phyloP scores from a whole-genome alignment of 2,797 vertebrate species.

The Bradypodion ventrale region DNA sequence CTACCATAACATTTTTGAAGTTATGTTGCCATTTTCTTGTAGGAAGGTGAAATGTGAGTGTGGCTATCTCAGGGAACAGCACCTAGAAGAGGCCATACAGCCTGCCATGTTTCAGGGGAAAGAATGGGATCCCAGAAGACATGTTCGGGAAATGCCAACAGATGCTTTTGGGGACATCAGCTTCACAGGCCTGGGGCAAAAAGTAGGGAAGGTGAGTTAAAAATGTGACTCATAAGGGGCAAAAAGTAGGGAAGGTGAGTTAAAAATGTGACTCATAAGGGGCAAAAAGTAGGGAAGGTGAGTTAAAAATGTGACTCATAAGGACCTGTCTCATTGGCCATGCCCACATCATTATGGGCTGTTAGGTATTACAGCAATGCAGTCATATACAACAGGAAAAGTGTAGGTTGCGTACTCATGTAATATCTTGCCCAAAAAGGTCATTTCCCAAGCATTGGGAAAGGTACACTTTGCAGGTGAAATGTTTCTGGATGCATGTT shows the following conservation, averaged over 20 bases:
- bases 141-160: slow-evolving; percentile 83
- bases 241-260: slow-evolving; percentile 81
- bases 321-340: no score
- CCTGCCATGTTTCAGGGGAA: slow-evolving; percentile 74
- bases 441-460: no score
- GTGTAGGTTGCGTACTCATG: background rate
- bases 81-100: slow-evolving; percentile 80
- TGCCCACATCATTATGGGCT: no score
- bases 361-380: no score
- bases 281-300: slow-evolving; percentile 85
- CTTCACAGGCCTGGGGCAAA: slow-evolving; percentile 85
- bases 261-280: background rate
- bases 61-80: slow-evolving; percentile 81
- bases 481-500: no score
- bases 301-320: background rate
- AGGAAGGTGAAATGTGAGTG: slow-evolving; percentile 85
- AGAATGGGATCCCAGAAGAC: slow-evolving; percentile 81
- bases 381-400: no score
- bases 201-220: slow-evolving; percentile 79
- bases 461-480: no score
- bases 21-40: slow-evolving; percentile 10
- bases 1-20: rapidly evolving
- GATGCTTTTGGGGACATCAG: slow-evolving; percentile 91
- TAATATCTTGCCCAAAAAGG: background rate
- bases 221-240: rapidly evolving